These are phyloP conservation scores for Malacoraja senta DNA, from an alignment of 2,797 vertebrate species.

Conservation along the genomic window DNA sequence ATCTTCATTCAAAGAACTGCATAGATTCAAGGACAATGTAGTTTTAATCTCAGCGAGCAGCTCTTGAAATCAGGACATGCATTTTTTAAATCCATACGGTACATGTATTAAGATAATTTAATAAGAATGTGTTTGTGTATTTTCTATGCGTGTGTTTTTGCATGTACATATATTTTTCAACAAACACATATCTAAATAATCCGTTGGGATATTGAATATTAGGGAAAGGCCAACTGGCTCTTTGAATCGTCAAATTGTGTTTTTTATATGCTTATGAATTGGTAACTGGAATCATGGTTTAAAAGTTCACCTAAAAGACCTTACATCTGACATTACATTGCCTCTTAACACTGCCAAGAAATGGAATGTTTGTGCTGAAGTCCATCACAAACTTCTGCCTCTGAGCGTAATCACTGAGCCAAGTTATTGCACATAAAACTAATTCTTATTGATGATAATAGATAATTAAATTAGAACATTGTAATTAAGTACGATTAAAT, in stretches of 20 bases:
- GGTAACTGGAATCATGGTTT: background rate
- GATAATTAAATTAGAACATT: background rate
- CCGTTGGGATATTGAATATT: background rate
- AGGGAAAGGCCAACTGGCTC: background rate
- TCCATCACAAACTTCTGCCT: background rate
- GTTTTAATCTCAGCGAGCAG: no score
- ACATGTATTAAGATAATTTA: no score
- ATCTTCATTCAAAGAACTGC: background rate
- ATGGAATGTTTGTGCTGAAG: background rate
- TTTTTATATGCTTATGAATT: background rate
- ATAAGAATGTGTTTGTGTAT: no score
- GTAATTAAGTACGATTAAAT: background rate
- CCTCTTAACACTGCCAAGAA: background rate
- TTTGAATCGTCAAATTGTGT: background rate
- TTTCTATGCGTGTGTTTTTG: no score
- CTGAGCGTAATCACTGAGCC: background rate
- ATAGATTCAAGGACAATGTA: background rate
- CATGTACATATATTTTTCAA: no score
- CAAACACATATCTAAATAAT: background rate
- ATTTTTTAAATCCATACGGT: no score
- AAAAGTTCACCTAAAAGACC: background rate
- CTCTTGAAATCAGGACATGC: no score
- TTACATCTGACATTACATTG: background rate
- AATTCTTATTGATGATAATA: background rate
- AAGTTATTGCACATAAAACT: background rate